Evolutionary conservation across 1,140 invertebrate genomes (phyloP).

Genomic region (Coenobita brevimanus): DNA sequence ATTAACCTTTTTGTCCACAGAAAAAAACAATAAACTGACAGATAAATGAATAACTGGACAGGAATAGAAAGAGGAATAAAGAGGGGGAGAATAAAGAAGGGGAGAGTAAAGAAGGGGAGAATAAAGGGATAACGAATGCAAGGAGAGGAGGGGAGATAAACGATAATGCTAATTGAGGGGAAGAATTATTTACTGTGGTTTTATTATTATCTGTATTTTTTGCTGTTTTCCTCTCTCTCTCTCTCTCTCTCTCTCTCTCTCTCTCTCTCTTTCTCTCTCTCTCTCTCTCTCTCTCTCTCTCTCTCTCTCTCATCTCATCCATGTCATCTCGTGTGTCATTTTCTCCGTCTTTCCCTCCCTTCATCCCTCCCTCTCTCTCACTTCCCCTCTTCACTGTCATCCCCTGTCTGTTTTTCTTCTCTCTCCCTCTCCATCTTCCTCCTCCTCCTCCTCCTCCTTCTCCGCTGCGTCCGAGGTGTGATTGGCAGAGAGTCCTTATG

Average conservation of each 20-base stretch:
- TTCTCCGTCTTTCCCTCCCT: not conserved
- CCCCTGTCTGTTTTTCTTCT: not conserved
- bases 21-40: too few relatives aligned
- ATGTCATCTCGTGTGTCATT: not conserved
- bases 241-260: slow-evolving; percentile 1
- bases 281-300: not conserved
- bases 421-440: not conserved
- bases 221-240: not conserved
- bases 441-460: not conserved
- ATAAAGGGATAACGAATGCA: too few relatives aligned
- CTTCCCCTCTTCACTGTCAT: not conserved
- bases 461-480: not conserved
- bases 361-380: too few relatives aligned
- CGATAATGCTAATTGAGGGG: too few relatives aligned
- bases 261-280: slow-evolving; percentile 1
- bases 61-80: too few relatives aligned
- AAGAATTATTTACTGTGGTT: not conserved
- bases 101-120: too few relatives aligned
- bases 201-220: not conserved
- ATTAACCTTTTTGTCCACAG: too few relatives aligned
- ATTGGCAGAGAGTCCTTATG: too few relatives aligned
- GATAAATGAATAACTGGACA: too few relatives aligned
- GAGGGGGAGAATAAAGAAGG: too few relatives aligned
- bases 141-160: too few relatives aligned
- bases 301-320: not conserved